These are phyloP conservation scores for Pluvialis apricaria DNA, from an alignment of 2,113 vertebrate genomes.

Conservation along the genomic window DNA sequence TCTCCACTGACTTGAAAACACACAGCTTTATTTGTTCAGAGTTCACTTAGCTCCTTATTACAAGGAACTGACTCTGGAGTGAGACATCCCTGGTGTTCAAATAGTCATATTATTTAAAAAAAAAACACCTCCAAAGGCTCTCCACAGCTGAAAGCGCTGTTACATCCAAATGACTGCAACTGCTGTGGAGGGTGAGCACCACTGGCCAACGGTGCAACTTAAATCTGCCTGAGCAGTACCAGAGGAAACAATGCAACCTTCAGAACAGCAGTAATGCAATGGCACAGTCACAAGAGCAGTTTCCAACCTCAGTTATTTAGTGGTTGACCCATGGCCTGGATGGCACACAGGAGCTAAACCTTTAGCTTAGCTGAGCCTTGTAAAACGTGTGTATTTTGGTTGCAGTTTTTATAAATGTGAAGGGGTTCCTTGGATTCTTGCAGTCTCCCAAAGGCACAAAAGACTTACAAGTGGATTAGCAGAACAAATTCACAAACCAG, in stretches of 20 bases:
- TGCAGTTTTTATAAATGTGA: background rate
- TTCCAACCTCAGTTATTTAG: background rate
- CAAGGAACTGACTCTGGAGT: background rate
- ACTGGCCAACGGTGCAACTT: background rate
- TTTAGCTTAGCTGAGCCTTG: background rate
- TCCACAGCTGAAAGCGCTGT: background rate
- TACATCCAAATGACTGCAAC: background rate
- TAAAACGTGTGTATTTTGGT: background rate
- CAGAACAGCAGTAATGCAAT: background rate
- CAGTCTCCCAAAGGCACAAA: background rate
- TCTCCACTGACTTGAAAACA: background rate
- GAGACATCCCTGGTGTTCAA: background rate
- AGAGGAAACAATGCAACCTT: background rate
- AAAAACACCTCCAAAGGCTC: background rate
- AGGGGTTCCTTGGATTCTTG: background rate
- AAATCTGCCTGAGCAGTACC: background rate
- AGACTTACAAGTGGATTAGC: background rate
- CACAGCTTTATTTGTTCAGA: background rate
- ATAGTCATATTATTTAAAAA: background rate
- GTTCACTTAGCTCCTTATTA: background rate
- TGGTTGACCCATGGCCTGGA: background rate
- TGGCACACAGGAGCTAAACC: background rate
- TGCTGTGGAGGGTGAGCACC: background rate
- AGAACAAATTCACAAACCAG: background rate
- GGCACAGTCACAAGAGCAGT: background rate